Percentiles rank a stretch among this genome's conserved stretches.
phyloP scores from a whole-genome alignment of 2,113 vertebrate genomes.

The Otolemur garnettii region DNA sequence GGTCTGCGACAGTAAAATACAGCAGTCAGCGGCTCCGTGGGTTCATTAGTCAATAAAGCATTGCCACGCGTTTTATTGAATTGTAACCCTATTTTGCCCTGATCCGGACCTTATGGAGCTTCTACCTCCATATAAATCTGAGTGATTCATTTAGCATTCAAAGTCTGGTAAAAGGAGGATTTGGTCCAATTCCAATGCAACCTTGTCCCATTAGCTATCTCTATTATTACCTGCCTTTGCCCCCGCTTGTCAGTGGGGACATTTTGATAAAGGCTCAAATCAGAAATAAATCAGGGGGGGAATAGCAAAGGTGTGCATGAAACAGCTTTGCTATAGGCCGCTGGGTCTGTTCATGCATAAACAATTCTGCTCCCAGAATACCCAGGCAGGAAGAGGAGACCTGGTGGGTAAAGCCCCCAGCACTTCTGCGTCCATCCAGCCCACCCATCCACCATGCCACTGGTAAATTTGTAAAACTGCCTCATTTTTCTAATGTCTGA shows the following conservation, averaged over 20 bases:
- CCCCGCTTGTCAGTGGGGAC: conserved; percentile 7
- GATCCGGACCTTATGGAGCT: conserved; percentile 74
- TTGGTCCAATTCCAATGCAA: conserved; percentile 76
- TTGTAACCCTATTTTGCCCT: conserved; percentile 83
- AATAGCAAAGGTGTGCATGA: conserved; percentile 32
- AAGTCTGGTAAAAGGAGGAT: conserved; percentile 60
- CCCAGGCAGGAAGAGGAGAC: conserved; percentile 62
- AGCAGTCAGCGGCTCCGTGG: conserved; percentile 74
- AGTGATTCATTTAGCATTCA: conserved; percentile 85
- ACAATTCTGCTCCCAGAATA: conserved; percentile 23
- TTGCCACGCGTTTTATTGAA: conserved; percentile 79
- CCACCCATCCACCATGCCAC: conserved; percentile 59
- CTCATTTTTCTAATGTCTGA: conserved; percentile 75
- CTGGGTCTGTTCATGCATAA: not conserved
- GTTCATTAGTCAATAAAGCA: conserved; percentile 85
- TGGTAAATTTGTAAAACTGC: conserved; percentile 66
- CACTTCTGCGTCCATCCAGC: not conserved
- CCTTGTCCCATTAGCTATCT: conserved; percentile 49
- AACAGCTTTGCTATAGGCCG: not conserved
- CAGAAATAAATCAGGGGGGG: conserved; percentile 56
- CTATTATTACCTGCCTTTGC: conserved; percentile 56
- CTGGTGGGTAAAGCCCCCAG: conserved; percentile 13
- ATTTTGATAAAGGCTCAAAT: conserved; percentile 70
- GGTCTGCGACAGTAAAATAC: conserved; percentile 80
- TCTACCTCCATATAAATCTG: conserved; percentile 82